Evolutionary conservation across 2,113 vertebrate species (phyloP).

Genomic region (Hippoglossus stenolepis): DNA sequence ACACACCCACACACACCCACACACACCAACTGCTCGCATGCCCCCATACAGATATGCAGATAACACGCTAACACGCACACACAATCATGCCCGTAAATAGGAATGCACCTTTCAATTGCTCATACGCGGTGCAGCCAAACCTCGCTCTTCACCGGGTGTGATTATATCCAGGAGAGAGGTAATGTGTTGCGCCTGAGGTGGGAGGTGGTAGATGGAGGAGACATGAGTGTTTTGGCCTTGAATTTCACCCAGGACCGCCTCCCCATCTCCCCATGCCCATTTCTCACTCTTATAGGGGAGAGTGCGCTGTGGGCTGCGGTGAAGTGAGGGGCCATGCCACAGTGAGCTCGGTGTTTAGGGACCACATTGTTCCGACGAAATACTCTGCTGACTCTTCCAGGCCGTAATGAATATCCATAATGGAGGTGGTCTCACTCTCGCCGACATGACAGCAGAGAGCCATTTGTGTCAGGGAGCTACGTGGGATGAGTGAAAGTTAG

Average conservation of each 20-base stretch:
- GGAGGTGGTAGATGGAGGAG: constrained; percentile 65
- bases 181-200: constrained; percentile 65
- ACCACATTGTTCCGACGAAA: constrained; percentile 41
- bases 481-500: constrained; percentile 30
- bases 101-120: constrained; percentile 28
- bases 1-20: constrained; percentile 26
- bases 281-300: constrained; percentile 68
- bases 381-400: constrained; percentile 17
- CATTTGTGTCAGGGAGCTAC: constrained; percentile 22
- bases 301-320: constrained; percentile 32
- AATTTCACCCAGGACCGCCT: constrained; percentile 74
- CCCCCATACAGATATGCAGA: constrained; percentile 18
- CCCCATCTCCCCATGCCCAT: constrained; percentile 63
- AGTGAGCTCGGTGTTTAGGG: constrained; percentile 51
- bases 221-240: constrained; percentile 77
- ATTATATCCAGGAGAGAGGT: constrained; percentile 70
- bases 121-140: constrained; percentile 16
- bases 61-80: constrained; percentile 30
- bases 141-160: constrained; percentile 47
- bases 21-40: constrained; percentile 23
- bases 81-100: constrained; percentile 32
- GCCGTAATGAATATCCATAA: constrained; percentile 8
- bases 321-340: constrained; percentile 41
- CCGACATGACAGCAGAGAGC: constrained; percentile 33
- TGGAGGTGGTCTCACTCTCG: background rate